Conservation (phyloP, 2,113 vertebrate genomes). For the Atherinomorus stipes region DNA sequence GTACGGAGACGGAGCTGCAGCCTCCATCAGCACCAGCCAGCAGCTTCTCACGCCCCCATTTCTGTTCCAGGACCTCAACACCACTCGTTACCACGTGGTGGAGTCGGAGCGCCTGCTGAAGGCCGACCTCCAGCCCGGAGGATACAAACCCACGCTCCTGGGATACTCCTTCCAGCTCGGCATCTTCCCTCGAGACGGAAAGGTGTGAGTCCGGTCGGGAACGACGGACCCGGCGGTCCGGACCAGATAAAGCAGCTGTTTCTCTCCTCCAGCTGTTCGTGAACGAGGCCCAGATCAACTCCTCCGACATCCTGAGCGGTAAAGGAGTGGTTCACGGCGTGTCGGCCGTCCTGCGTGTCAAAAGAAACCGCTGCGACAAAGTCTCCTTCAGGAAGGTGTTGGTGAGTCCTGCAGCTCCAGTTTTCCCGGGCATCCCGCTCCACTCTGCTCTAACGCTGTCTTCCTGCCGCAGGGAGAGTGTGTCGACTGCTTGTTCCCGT, state of each 20-base stretch:
- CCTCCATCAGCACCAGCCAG: too few relatives aligned
- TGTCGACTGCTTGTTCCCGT: constrained; percentile 64
- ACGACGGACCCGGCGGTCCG: neutral
- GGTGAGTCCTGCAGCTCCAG: constrained; percentile 16
- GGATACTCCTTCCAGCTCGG: constrained; percentile 88
- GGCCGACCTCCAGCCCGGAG: constrained; percentile 85
- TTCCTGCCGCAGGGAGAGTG: constrained; percentile 65
- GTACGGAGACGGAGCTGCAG: constrained; percentile 63
- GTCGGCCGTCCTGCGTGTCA: constrained; percentile 87
- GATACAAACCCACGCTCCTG: constrained; percentile 90
- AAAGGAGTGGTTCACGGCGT: constrained; percentile 92
- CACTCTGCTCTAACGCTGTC: neutral
- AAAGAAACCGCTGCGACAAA: constrained; percentile 90
- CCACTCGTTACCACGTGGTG: constrained; percentile 88
- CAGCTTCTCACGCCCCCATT: neutral
- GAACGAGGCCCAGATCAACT: constrained; percentile 87
- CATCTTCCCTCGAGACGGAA: constrained; percentile 83
- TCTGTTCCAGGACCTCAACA: constrained; percentile 82
- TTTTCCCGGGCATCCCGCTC: too few relatives aligned
- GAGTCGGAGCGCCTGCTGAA: constrained; percentile 85
- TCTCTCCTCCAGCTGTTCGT: constrained; percentile 84
- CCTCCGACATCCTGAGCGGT: constrained; percentile 85
- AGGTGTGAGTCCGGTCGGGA: constrained; percentile 76
- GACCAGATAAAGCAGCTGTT: neutral
- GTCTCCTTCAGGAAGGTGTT: constrained; percentile 31